phyloP scores from a whole-genome alignment of 2,888 invertebrate genomes.

The Eristalinus sepulchralis region DNA sequence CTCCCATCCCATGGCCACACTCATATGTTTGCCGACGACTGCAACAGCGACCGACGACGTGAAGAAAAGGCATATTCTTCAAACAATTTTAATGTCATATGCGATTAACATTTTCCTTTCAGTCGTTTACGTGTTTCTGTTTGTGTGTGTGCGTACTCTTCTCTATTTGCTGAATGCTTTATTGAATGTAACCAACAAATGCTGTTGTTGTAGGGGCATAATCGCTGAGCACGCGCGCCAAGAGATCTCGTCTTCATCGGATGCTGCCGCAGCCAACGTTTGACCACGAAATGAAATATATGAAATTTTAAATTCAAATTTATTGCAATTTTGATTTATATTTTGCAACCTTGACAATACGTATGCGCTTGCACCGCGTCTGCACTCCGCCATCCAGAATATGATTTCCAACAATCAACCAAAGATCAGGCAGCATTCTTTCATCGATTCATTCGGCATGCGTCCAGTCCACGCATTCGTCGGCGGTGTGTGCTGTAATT shows the following conservation, averaged over 20 bases:
- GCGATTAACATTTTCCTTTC: conserved; percentile 66
- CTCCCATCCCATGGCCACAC: neutral
- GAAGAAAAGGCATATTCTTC: conserved; percentile 21
- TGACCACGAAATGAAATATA: conserved; percentile 45
- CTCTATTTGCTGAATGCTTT: neutral
- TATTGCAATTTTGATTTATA: conserved; percentile 67
- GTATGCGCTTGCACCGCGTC: conserved; percentile 25
- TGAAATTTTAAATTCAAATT: conserved; percentile 71
- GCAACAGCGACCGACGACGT: no score
- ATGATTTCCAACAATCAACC: conserved; percentile 6
- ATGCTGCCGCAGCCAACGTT: neutral
- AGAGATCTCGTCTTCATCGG: neutral
- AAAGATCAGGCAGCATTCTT: neutral
- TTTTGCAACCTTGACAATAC: conserved; percentile 66
- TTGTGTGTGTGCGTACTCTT: conserved; percentile 8
- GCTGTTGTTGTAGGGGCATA: no score
- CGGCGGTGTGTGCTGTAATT: conserved; percentile 54
- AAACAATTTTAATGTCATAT: conserved; percentile 67
- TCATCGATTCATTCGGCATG: conserved; percentile 24
- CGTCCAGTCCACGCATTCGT: neutral
- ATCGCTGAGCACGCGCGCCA: neutral
- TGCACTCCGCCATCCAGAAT: neutral
- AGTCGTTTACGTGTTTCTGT: conserved; percentile 1
- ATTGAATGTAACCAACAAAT: conserved; percentile 37
- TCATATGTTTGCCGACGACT: neutral